phyloP scores from a whole-genome alignment of 1,140 invertebrate genomes.

The Antheraea pernyi region DNA sequence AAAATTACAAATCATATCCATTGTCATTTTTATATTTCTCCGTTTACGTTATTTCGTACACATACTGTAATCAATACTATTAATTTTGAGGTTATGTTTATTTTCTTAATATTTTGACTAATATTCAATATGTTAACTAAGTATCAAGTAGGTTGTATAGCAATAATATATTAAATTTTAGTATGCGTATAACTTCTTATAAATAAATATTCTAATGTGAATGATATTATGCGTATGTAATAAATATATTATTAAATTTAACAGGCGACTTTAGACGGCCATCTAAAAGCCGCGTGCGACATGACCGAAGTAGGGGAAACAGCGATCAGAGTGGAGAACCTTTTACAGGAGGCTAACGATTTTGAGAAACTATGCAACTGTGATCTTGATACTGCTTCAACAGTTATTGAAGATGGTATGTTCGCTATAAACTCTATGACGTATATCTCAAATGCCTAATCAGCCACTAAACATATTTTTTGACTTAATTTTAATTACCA shows the following conservation, averaged over 20 bases:
- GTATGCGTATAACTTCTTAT: background rate
- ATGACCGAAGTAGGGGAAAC: constrained; percentile 94
- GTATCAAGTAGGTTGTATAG: no score
- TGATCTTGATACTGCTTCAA: constrained; percentile 89
- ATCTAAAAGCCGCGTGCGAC: constrained; percentile 87
- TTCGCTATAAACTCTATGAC: no score
- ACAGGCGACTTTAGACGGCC: constrained; percentile 83
- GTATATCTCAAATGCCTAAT: no score
- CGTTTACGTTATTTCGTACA: background rate
- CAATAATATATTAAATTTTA: background rate
- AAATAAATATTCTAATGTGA: background rate
- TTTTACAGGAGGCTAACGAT: constrained; percentile 87
- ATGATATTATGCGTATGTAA: constrained; percentile 12
- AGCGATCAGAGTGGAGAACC: constrained; percentile 86
- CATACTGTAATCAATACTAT: background rate
- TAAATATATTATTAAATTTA: constrained; percentile 28
- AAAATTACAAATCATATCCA: constrained; percentile 77
- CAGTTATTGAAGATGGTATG: constrained; percentile 86
- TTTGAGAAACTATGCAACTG: constrained; percentile 88
- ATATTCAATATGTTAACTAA: background rate
- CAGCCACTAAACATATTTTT: no score
- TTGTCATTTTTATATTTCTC: background rate
- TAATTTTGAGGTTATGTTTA: constrained; percentile 25
- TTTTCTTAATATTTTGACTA: background rate
- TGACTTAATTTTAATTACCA: no score